Evolutionary conservation across 2,113 vertebrate genomes (phyloP).

Genomic region (Cephalopholis sonnerati): DNA sequence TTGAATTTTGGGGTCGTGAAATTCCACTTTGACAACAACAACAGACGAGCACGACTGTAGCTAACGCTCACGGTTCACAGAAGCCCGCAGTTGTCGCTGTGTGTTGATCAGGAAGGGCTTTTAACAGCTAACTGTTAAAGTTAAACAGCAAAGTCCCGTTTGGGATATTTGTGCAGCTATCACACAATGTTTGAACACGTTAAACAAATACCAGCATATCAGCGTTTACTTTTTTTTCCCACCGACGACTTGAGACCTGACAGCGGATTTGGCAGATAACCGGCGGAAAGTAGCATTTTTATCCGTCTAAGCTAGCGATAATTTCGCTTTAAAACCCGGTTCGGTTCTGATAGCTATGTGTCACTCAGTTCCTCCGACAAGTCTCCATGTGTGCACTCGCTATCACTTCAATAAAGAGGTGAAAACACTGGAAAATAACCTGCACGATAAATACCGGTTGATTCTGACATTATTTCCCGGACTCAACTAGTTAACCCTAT

Average conservation of each 20-base stretch:
- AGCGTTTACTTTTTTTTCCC: not conserved
- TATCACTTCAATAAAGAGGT: not conserved
- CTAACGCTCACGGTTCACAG: not conserved
- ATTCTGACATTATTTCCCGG: conserved; percentile 3
- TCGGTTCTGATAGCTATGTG: not conserved
- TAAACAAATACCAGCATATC: not conserved
- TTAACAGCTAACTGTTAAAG: conserved; percentile 38
- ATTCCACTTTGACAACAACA: not conserved
- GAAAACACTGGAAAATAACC: not conserved
- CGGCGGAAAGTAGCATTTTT: conserved; percentile 8
- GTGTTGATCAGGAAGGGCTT: conserved; percentile 50
- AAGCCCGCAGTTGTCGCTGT: conserved; percentile 18
- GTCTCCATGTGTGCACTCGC: not conserved
- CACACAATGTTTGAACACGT: conserved; percentile 1
- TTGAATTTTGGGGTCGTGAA: not conserved
- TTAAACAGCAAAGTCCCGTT: conserved; percentile 30
- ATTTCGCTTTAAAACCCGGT: not conserved
- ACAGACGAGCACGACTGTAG: not conserved
- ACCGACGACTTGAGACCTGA: not conserved
- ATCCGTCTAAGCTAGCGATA: not conserved
- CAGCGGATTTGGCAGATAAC: not conserved
- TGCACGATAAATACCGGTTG: not conserved
- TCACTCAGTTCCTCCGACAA: not conserved
- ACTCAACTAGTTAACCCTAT: not conserved
- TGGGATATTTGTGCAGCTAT: not conserved